phyloP scores from a whole-genome alignment of 1,140 invertebrate genomes.

The Ylistrum balloti region DNA sequence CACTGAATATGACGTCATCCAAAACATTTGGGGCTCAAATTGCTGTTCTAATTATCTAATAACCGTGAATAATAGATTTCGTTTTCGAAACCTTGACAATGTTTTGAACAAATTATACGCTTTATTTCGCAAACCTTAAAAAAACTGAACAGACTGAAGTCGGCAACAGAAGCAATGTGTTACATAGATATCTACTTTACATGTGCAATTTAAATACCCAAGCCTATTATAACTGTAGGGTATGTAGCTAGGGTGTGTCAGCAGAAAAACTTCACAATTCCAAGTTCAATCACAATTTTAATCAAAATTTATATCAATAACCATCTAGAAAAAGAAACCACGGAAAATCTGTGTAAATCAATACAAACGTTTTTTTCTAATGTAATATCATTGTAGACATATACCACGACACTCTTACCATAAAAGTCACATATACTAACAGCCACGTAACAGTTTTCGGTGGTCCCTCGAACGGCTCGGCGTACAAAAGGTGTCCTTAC shows the following conservation, averaged over 20 bases:
- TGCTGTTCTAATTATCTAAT: not conserved
- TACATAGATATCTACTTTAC: too few species aligned
- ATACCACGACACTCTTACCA: not conserved
- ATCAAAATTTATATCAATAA: conserved; percentile 15
- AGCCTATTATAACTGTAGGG: too few species aligned
- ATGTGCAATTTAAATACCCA: too few species aligned
- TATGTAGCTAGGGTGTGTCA: not conserved
- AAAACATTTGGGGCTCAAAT: not conserved
- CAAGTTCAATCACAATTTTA: not conserved
- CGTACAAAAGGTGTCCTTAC: not conserved
- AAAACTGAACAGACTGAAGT: too few species aligned
- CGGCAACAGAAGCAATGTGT: too few species aligned
- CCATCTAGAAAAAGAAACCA: conserved; percentile 14
- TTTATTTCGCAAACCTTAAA: too few species aligned
- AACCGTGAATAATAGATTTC: not conserved
- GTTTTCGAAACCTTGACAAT: not conserved
- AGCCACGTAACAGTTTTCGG: not conserved
- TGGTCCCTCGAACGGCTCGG: conserved; percentile 28
- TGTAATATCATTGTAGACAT: not conserved
- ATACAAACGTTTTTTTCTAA: not conserved
- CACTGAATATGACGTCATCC: conserved; percentile 6
- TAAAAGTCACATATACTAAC: not conserved
- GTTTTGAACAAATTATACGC: not conserved
- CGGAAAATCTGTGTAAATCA: not conserved
- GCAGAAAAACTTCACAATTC: not conserved